Percentiles rank a stretch among this genome's conserved stretches.
Conservation (phyloP, 2,888 invertebrate species). For the Chrysolina haemoptera region DNA sequence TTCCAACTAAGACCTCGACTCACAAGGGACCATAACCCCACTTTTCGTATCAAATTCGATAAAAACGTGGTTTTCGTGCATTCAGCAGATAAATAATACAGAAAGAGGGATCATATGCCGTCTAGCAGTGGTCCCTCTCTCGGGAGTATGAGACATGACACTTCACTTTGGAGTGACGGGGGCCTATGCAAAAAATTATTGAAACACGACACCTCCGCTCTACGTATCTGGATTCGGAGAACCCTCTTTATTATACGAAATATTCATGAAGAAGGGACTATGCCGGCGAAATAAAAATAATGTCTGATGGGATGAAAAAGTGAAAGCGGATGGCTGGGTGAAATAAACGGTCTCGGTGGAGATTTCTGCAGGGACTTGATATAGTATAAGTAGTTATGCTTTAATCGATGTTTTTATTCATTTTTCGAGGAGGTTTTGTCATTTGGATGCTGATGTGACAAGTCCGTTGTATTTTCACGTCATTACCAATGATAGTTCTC, state of each 20-base stretch:
- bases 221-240: constrained; percentile 27
- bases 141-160: constrained; percentile 68
- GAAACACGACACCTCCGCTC: constrained; percentile 64
- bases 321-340: constrained; percentile 37
- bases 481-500: no score
- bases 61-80: constrained; percentile 44
- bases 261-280: constrained; percentile 42
- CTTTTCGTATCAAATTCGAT: neutral
- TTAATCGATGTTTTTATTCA: neutral
- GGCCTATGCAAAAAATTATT: constrained; percentile 65
- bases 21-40: constrained; percentile 2
- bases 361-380: constrained; percentile 16
- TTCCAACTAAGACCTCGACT: neutral
- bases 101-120: constrained; percentile 54
- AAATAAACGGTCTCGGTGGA: constrained; percentile 27
- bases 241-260: constrained; percentile 47
- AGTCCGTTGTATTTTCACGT: neutral
- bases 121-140: constrained; percentile 59
- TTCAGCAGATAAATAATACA: constrained; percentile 62
- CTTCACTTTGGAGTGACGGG: constrained; percentile 67
- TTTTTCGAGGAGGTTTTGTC: neutral
- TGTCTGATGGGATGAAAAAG: constrained; percentile 40
- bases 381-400: neutral
- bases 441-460: neutral
- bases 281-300: constrained; percentile 39